A percentile compares a stretch with the other conserved stretches of the same genome.
Evolutionary conservation across 2,113 vertebrate genomes (phyloP).

Genomic region (Microcebus ravelobensis): DNA sequence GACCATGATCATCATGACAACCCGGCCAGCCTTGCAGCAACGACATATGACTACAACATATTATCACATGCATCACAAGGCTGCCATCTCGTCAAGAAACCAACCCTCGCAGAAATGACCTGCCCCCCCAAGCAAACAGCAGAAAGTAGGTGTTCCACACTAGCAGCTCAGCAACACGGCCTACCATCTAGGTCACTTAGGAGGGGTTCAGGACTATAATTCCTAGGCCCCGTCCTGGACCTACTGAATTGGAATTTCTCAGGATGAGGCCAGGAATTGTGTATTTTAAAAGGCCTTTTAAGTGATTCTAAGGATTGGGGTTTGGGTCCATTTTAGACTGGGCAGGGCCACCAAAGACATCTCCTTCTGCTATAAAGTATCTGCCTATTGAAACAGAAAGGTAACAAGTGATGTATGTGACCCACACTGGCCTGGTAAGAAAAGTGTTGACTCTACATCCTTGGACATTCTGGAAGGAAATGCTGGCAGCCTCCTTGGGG

Average conservation of each 20-base stretch:
- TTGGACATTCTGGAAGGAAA: neutral
- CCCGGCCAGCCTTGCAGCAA: neutral
- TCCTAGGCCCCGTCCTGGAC: neutral
- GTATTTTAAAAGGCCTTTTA: neutral
- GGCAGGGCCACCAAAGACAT: neutral
- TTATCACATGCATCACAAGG: neutral
- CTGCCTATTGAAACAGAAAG: neutral
- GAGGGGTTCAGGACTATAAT: neutral
- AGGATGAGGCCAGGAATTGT: neutral
- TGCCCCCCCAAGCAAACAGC: neutral
- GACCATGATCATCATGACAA: neutral
- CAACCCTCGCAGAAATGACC: neutral
- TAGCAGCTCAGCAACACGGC: neutral
- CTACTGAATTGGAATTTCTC: neutral
- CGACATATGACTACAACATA: neutral
- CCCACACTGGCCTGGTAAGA: neutral
- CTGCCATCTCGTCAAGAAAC: neutral
- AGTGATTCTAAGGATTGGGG: neutral
- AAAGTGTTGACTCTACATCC: neutral
- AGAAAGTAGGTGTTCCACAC: neutral
- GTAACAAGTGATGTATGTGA: neutral
- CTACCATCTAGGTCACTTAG: neutral
- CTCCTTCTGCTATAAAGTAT: neutral
- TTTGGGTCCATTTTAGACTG: neutral
- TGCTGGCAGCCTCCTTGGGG: no score